Evolutionary conservation across 2,113 vertebrate genomes (phyloP).

Genomic region (Crotophaga sulcirostris): DNA sequence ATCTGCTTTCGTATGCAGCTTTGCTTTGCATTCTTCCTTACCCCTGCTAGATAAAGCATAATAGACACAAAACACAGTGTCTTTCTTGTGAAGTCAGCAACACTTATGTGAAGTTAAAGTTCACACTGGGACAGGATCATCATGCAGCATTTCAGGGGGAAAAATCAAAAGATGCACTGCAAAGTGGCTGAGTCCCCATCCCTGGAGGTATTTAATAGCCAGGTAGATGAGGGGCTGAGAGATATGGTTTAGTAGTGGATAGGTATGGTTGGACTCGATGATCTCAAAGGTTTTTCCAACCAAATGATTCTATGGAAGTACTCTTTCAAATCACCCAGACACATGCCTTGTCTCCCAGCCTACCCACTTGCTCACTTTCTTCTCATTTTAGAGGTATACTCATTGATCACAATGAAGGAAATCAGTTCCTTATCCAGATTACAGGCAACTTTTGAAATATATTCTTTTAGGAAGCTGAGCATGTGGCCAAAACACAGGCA

Average conservation of each 20-base stretch:
- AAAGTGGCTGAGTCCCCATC: background rate
- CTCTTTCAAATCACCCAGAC: background rate
- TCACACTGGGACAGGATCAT: background rate
- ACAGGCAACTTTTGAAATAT: background rate
- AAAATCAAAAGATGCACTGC: background rate
- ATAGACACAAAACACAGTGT: rapidly evolving
- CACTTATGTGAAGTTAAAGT: rapidly evolving
- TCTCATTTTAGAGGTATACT: background rate
- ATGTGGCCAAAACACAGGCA: background rate
- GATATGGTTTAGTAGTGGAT: too few relatives aligned
- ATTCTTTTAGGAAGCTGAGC: background rate
- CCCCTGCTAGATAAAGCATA: background rate
- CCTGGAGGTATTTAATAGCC: too few relatives aligned
- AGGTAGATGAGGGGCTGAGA: too few relatives aligned
- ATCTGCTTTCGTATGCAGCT: slow-evolving; percentile 13
- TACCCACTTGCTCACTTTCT: background rate
- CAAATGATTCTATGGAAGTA: too few relatives aligned
- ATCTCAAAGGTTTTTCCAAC: too few relatives aligned
- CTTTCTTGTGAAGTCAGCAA: background rate
- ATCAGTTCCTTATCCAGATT: background rate
- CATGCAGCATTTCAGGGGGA: background rate
- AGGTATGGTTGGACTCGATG: too few relatives aligned
- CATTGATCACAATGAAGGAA: background rate
- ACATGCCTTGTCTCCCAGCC: background rate
- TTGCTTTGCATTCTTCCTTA: background rate